Evolutionary conservation across 2,797 vertebrate species (phyloP).

Genomic region (Sebastes kiyomatsui): DNA sequence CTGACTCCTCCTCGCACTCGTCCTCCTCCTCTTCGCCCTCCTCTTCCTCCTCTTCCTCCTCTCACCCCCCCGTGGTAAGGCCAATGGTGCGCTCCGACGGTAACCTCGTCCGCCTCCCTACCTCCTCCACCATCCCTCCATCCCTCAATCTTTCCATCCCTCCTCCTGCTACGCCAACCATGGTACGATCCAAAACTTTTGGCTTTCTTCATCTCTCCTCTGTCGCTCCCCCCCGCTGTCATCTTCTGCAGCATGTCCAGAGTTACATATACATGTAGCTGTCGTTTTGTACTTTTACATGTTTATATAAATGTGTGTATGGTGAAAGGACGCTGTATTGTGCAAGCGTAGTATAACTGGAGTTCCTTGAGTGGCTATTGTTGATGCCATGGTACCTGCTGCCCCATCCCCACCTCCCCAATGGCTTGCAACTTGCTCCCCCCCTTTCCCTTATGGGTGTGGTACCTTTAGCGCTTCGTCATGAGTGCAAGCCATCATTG

Average conservation of each 20-base stretch:
- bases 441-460: conserved; percentile 45
- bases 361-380: conserved; percentile 58
- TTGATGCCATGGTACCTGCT: conserved; percentile 55
- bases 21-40: conserved; percentile 84
- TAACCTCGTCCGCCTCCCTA: conserved; percentile 80
- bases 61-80: conserved; percentile 98
- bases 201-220: conserved; percentile 34
- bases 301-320: conserved; percentile 25
- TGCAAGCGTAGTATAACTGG: conserved; percentile 32
- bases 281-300: conserved; percentile 31
- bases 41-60: conserved; percentile 86
- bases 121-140: conserved; percentile 63
- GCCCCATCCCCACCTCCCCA: conserved; percentile 16
- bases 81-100: conserved; percentile 86
- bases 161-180: conserved; percentile 51
- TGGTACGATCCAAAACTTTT: conserved; percentile 56
- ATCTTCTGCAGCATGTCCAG: conserved; percentile 71
- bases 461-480: conserved; percentile 56
- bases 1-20: conserved; percentile 90
- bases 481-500: conserved; percentile 64
- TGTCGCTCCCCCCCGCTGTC: conserved; percentile 42
- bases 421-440: conserved; percentile 42
- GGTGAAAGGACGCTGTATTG: conserved; percentile 38
- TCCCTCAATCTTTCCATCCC: conserved; percentile 52
- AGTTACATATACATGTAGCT: not conserved